Conservation (phyloP, 2,797 vertebrate species). For the Acanthurus tractus region DNA sequence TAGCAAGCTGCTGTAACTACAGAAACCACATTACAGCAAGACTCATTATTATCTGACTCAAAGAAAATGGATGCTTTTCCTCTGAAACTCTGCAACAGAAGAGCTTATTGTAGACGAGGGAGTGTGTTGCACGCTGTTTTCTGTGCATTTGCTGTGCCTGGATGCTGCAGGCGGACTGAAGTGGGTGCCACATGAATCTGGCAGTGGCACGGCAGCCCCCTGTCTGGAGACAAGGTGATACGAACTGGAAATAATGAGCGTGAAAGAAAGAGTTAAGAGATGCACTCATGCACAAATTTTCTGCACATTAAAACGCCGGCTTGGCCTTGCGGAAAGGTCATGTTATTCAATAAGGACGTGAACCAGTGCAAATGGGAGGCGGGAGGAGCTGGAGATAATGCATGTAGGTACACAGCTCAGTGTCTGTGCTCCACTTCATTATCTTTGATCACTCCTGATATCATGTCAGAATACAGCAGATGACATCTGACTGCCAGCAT, state of each 20-base stretch:
- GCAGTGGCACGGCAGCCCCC: constrained; percentile 65
- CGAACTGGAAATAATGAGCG: constrained; percentile 85
- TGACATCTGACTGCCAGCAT: constrained; percentile 79
- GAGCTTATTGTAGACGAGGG: constrained; percentile 49
- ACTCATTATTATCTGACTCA: constrained; percentile 59
- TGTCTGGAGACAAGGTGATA: constrained; percentile 84
- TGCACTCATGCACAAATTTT: constrained; percentile 84
- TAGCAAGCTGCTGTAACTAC: constrained; percentile 47
- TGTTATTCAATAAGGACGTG: constrained; percentile 84
- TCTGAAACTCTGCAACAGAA: constrained; percentile 34
- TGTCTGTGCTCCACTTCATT: constrained; percentile 77
- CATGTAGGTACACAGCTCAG: constrained; percentile 74
- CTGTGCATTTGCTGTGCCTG: constrained; percentile 41
- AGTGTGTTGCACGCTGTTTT: constrained; percentile 25
- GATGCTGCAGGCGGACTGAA: constrained; percentile 58
- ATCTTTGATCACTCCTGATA: constrained; percentile 79
- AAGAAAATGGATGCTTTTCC: constrained; percentile 56
- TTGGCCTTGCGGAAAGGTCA: constrained; percentile 85
- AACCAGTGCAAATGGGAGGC: constrained; percentile 73
- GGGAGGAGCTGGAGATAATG: constrained; percentile 68
- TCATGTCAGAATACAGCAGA: constrained; percentile 72
- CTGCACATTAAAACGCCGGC: constrained; percentile 79
- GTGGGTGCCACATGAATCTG: constrained; percentile 69
- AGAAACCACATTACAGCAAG: constrained; percentile 37
- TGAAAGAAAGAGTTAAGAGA: constrained; percentile 84